Conservation (phyloP, 2,113 vertebrate genomes). For the Myotis yumanensis region DNA sequence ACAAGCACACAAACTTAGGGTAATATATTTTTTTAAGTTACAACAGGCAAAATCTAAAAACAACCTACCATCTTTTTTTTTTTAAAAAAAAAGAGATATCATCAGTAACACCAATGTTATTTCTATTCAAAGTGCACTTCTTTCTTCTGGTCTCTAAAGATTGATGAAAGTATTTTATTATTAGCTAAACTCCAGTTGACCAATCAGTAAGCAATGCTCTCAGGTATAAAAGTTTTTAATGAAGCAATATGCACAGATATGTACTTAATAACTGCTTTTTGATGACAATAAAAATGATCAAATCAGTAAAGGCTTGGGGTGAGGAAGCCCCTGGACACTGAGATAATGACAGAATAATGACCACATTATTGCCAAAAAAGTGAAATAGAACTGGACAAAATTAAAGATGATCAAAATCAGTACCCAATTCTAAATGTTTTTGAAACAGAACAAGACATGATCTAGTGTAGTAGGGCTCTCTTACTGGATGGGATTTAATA, state of each 20-base stretch:
- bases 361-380: background rate
- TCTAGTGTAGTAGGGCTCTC: background rate
- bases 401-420: background rate
- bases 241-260: background rate
- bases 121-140: background rate
- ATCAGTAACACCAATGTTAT: background rate
- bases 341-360: background rate
- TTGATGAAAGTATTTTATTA: constrained; percentile 3
- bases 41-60: constrained; percentile 20
- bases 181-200: constrained; percentile 29
- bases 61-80: background rate
- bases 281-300: constrained; percentile 9
- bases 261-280: constrained; percentile 2
- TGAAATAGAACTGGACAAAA: background rate
- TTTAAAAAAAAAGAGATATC: background rate
- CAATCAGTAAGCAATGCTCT: background rate
- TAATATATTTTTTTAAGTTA: background rate
- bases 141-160: background rate
- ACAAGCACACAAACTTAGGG: background rate
- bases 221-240: background rate
- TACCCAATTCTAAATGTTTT: background rate
- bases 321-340: background rate
- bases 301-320: background rate
- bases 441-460: background rate
- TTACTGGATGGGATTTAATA: background rate